Evolutionary conservation across 2,797 vertebrate genomes (phyloP).

Genomic region (Microctenopoma stevenorrisi): DNA sequence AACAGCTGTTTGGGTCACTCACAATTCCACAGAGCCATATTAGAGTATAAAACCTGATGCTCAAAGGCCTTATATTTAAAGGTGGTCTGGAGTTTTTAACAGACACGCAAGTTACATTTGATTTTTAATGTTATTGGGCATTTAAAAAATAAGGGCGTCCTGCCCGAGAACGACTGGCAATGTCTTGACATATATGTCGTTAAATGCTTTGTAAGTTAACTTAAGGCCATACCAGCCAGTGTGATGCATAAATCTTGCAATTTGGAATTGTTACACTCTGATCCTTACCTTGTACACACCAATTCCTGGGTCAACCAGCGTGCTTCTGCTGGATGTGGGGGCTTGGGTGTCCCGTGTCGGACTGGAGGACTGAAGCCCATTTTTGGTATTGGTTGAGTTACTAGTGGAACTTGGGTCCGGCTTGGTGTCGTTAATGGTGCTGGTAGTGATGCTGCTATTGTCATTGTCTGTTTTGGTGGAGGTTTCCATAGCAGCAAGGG

Average conservation of each 20-base stretch:
- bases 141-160: conserved; percentile 8
- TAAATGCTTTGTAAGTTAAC: conserved; percentile 7
- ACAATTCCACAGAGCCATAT: neutral
- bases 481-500: conserved; percentile 57
- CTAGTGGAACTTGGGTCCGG: conserved; percentile 73
- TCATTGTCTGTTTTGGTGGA: conserved; percentile 65
- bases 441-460: conserved; percentile 60
- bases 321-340: conserved; percentile 88
- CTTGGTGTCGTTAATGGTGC: conserved; percentile 63
- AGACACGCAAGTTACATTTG: conserved; percentile 2
- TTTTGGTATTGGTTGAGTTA: conserved; percentile 86
- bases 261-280: neutral
- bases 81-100: conserved; percentile 3
- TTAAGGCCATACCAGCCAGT: neutral
- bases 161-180: conserved; percentile 5
- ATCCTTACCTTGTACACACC: conserved; percentile 93
- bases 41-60: neutral
- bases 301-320: conserved; percentile 91
- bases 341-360: conserved; percentile 84
- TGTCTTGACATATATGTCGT: neutral
- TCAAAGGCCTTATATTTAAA: neutral
- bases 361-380: conserved; percentile 83
- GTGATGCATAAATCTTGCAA: neutral
- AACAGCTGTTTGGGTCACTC: conserved; percentile 2
- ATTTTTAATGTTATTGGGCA: conserved; percentile 22